phyloP scores from a whole-genome alignment of 2,113 vertebrate genomes.

The Egretta garzetta region DNA sequence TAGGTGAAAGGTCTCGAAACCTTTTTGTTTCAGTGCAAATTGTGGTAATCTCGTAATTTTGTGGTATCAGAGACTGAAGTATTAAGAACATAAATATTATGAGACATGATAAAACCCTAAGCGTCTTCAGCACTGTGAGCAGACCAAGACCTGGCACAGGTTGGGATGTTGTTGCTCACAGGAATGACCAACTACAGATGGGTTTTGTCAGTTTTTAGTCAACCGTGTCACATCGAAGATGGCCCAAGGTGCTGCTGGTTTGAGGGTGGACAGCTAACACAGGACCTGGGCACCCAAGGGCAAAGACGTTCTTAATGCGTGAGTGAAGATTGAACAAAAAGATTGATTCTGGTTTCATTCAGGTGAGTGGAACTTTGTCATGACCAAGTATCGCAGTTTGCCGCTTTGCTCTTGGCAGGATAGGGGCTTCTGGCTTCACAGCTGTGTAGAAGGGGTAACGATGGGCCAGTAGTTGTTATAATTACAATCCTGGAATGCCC shows the following conservation, averaged over 20 bases:
- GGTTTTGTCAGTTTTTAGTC: background rate
- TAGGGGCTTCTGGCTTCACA: background rate
- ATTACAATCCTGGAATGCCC: background rate
- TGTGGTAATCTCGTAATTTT: background rate
- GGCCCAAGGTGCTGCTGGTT: background rate
- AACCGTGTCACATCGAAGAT: rapidly evolving
- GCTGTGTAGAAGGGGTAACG: rapidly evolving
- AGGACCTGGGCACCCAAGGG: background rate
- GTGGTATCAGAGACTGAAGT: background rate
- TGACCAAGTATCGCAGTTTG: background rate
- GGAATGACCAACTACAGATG: background rate
- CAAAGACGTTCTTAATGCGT: background rate
- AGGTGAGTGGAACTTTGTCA: rapidly evolving
- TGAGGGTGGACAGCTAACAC: background rate
- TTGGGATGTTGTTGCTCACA: rapidly evolving
- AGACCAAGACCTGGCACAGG: background rate
- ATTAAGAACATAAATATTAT: background rate
- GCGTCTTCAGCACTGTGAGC: background rate
- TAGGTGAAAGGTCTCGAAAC: background rate
- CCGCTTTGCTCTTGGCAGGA: background rate
- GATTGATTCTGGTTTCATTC: rapidly evolving
- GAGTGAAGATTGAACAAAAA: background rate
- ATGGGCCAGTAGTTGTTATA: background rate
- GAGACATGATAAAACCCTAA: background rate
- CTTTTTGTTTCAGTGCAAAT: background rate